phyloP scores from a whole-genome alignment of 2,797 vertebrate species.

The Lagodon rhomboides region DNA sequence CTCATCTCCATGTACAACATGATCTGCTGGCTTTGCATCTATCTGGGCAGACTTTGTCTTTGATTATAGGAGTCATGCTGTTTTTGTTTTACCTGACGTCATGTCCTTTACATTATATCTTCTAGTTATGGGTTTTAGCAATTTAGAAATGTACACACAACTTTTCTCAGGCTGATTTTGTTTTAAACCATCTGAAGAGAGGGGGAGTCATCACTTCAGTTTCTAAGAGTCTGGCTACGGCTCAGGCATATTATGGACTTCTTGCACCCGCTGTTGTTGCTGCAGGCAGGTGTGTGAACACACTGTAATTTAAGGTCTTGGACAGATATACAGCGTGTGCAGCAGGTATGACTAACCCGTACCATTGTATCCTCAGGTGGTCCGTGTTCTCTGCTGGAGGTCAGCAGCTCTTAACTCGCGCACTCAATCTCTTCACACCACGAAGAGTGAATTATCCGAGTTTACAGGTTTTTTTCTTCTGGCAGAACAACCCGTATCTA shows the following conservation, averaged over 20 bases:
- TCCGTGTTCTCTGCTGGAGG: background rate
- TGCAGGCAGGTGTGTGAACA: background rate
- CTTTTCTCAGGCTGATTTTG: too few species aligned
- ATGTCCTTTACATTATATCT: background rate
- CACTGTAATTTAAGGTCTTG: background rate
- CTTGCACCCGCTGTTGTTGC: background rate
- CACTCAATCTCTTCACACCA: background rate
- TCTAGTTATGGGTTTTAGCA: background rate
- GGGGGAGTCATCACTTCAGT: background rate
- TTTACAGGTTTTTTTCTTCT: slow-evolving; percentile 13
- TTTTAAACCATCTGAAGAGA: background rate
- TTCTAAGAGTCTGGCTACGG: background rate
- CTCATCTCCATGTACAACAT: background rate
- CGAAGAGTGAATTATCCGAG: background rate
- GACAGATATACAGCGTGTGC: background rate
- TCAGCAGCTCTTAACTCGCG: slow-evolving; percentile 3
- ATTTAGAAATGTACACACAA: background rate
- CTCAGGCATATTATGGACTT: background rate
- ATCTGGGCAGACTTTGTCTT: background rate
- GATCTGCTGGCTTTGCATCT: background rate
- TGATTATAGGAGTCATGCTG: background rate
- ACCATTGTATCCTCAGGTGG: background rate
- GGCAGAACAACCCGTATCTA: background rate
- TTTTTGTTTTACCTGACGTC: background rate
- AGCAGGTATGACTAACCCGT: background rate